Evolutionary conservation across 37 sponge, comb jelly and placozoan species (phyloP), one percentile per base, ranked within the genome.

Genomic region (Tethya wilhelma): DNA sequence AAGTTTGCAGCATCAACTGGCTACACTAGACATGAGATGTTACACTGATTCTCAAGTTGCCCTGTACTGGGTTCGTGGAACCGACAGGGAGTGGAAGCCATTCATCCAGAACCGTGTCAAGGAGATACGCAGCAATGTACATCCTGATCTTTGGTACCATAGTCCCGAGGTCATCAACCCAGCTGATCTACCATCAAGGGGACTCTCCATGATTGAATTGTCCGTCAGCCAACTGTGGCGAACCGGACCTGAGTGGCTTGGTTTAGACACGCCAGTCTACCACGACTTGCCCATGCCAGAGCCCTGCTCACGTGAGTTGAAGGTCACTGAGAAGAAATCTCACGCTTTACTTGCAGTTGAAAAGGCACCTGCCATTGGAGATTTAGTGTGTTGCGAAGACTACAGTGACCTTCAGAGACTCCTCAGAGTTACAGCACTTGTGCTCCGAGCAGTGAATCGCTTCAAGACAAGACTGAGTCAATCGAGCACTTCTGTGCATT

Each of bases 31-130:
- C 23, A 38, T 69, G n/a, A 56, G 56, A 41, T 85, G 86, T 31
- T 78, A 71, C 79, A 85, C 79, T 40, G 86, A 85, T 33, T 85
- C 86, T 39, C 71, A 78, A 25, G 86, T 85, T 36, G 79, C 86
- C 41, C 81, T 86, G 0, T 79, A 56, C 56, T 86, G 87, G 87
- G 74, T 86, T 29, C 42, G 29, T 2, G 75, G 75, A 0, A 79
- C 3, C 20, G 66, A 73, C 12, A 79, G 74, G 58, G 80, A 73
- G 44, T 86, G 87, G 86, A 86, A 78, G 28, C 79, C 73, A 4
- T 84, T 84, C 41, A 60, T 77, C 25, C 71, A 69, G 43, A 78
- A 79, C n/a, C 40, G 73, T 38, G 86, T 79, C 0, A 39, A 38
- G 31, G 73, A 79, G 57, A 72, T 79, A 45, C 28, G 79, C 11